Evolutionary conservation across 2,113 vertebrate species (phyloP).

Genomic region (Pangasianodon hypophthalmus): DNA sequence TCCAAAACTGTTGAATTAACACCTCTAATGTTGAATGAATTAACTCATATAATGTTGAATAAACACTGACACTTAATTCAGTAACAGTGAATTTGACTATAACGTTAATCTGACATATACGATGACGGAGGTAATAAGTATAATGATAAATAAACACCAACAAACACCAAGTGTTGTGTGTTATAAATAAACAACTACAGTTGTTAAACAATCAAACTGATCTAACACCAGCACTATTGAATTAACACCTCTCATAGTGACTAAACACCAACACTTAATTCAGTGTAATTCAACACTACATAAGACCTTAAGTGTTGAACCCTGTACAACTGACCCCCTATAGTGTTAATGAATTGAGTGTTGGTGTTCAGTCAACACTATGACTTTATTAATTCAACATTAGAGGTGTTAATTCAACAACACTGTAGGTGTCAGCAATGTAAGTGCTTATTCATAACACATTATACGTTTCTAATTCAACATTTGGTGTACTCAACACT

Average conservation of each 20-base stretch:
- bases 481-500: background rate
- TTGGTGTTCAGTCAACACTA: background rate
- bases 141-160: background rate
- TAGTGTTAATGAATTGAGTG: background rate
- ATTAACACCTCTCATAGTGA: background rate
- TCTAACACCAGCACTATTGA: background rate
- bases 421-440: no score
- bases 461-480: background rate
- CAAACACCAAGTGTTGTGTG: background rate
- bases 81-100: background rate
- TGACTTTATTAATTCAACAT: background rate
- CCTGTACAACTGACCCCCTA: background rate
- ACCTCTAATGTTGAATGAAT: background rate
- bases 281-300: no score
- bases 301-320: no score
- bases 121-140: background rate
- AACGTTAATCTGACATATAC: background rate
- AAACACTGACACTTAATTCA: background rate
- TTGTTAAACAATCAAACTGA: no score
- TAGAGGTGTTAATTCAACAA: background rate
- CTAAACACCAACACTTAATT: no score
- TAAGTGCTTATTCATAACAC: no score
- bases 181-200: background rate
- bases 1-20: background rate
- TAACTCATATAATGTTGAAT: background rate